Conservation (phyloP, 2,113 vertebrate genomes). For the Rattus norvegicus region GRCr8 NC_086028.1:18479501-18480000, state of each 20-base stretch:
- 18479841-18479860: not conserved
- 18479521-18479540: not conserved
- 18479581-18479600: not conserved
- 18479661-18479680: not conserved
- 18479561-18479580: conserved; percentile 4
- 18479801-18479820: not conserved
- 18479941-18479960: not conserved
- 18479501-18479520: not conserved
- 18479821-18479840: not conserved
- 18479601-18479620: conserved; percentile 25
- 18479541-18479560: conserved; percentile 44
- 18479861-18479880: not conserved
- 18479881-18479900: not conserved
- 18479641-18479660: conserved; percentile 41
- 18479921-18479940: not conserved
- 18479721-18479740: not conserved
- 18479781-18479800: not conserved
- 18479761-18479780: conserved; percentile 2
- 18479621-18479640: not conserved
- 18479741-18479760: not conserved
- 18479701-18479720: not conserved
- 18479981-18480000: not conserved
- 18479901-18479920: not conserved
- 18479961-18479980: not conserved
- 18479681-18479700: not conserved